Evolutionary conservation across 1,140 invertebrate species (phyloP).

Genomic region (Platyscapa corneri): DNA sequence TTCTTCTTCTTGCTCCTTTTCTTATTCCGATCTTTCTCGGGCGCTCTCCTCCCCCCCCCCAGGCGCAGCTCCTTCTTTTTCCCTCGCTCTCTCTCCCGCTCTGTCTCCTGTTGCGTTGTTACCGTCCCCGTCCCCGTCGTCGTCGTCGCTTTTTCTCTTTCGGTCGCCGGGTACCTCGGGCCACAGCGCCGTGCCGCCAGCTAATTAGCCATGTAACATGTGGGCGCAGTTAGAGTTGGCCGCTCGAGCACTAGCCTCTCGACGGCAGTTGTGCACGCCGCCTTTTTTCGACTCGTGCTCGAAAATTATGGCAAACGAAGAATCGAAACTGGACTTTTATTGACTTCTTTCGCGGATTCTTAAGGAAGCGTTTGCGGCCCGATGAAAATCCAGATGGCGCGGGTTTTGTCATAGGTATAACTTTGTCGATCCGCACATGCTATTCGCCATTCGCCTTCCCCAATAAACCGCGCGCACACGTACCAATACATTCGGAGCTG

Average conservation of each 20-base stretch:
- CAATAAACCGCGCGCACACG: no score
- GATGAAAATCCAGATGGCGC: not conserved
- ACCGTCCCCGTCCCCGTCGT: not conserved
- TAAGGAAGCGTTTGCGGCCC: no score
- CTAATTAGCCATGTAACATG: conserved; percentile 52
- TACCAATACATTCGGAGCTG: no score
- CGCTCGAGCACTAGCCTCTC: not conserved
- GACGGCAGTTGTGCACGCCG: not conserved
- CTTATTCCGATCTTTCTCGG: conserved; percentile 40
- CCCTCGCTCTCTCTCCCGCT: not conserved
- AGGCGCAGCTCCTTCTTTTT: conserved; percentile 10
- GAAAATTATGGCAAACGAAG: not conserved
- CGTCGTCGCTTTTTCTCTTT: conserved; percentile 3
- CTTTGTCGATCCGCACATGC: no score
- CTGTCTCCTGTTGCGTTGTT: not conserved
- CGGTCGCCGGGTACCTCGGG: not conserved
- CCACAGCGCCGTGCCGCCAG: conserved; percentile 18
- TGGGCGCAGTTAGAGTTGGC: conserved; percentile 35
- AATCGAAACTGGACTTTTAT: not conserved
- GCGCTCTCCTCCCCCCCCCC: not conserved
- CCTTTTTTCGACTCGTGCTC: not conserved
- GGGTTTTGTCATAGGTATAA: no score
- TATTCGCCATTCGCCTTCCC: no score
- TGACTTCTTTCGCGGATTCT: not conserved
- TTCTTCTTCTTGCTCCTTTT: conserved; percentile 47